Percentiles rank a stretch among this genome's conserved stretches.
These are phyloP conservation scores for Drosophila helvetica DNA, from an alignment of 2,888 invertebrate genomes.

Conservation along the genomic window DNA sequence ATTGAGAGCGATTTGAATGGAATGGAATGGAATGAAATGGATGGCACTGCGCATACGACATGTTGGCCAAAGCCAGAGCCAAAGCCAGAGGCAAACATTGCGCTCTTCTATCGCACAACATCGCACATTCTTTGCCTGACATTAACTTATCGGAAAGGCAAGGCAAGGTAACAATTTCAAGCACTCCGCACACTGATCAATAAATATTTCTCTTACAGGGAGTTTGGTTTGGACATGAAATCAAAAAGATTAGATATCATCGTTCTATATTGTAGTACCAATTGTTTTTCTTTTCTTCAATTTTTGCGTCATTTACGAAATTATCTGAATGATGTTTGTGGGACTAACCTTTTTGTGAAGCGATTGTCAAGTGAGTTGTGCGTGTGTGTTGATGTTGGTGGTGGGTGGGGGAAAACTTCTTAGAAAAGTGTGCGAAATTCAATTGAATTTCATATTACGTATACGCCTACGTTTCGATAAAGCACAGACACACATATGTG, in stretches of 20 bases:
- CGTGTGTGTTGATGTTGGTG: background rate
- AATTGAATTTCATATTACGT: slow-evolving; percentile 57
- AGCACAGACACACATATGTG: slow-evolving; percentile 12
- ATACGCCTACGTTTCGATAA: slow-evolving; percentile 58
- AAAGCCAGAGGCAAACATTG: slow-evolving; percentile 27
- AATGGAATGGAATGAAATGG: slow-evolving; percentile 1
- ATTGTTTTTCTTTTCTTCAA: slow-evolving; percentile 17
- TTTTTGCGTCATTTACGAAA: slow-evolving; percentile 75
- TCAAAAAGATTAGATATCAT: slow-evolving; percentile 49
- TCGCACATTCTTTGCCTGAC: slow-evolving; percentile 17
- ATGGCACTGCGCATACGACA: slow-evolving; percentile 41
- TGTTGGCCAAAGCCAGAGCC: slow-evolving; percentile 30
- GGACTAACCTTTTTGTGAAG: slow-evolving; percentile 30
- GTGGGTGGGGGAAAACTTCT: slow-evolving; percentile 12
- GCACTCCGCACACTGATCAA: slow-evolving; percentile 38
- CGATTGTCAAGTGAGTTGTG: background rate
- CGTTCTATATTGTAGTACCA: background rate
- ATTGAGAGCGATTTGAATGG: slow-evolving; percentile 25
- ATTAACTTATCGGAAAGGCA: slow-evolving; percentile 30
- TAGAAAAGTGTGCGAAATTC: slow-evolving; percentile 13
- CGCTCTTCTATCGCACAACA: slow-evolving; percentile 1
- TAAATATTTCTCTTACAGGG: slow-evolving; percentile 42
- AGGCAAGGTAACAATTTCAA: background rate
- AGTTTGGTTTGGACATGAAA: slow-evolving; percentile 39
- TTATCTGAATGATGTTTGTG: slow-evolving; percentile 61